Base-by-base conservation (phyloP, 2,113 vertebrate species). In the Lepus europaeus region DNA sequence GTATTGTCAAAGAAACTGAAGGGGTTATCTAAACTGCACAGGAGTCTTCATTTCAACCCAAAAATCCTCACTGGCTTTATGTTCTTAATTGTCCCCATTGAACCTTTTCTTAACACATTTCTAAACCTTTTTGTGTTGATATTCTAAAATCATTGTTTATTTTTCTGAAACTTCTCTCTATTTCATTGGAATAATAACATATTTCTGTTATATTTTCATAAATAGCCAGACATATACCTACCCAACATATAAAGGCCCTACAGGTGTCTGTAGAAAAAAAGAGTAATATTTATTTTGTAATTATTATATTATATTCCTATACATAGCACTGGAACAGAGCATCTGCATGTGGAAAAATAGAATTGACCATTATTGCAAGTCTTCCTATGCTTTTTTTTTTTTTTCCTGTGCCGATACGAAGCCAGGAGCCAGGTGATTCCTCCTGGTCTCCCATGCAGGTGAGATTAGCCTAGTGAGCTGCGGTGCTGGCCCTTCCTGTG, bases 181-280 rank as follows among this genome's bases (percentile, higher is more conserved):
- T 70, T n/a, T 77, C 19, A 70, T 27, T 77, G 22, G 6, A 33
- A 81, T 70, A 33, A 66, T 73, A 80, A 72, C 14, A 59, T 68
- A 63, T 63, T 90, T 90, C 9, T 89, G 12, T 80, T 84, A 9
- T 74, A 1, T 93, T 88, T 96, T 73, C 13, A 17, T 72, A 94
- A 88, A 74, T 5, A 74, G 87, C 27, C 61, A 84, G 36, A 87
- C 23, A 87, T 76, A 49, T 73, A 36, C 53, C 9, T 74, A 56
- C 56, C 33, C 20, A 90, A 84, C 33, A 83, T 72, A 88, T 90
- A 80, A 92, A 83, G 19, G 68, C 9, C 3, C 6, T 84, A 27
- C 27, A 85, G 29, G 16, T 88, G 51, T 53, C 36, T 59, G 25
- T 49, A 78, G 61, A 19, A 84, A 56, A 89, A 78, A 78, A 29